Conservation (phyloP, 2,113 vertebrate species). For the Syngnathus typhle region DNA sequence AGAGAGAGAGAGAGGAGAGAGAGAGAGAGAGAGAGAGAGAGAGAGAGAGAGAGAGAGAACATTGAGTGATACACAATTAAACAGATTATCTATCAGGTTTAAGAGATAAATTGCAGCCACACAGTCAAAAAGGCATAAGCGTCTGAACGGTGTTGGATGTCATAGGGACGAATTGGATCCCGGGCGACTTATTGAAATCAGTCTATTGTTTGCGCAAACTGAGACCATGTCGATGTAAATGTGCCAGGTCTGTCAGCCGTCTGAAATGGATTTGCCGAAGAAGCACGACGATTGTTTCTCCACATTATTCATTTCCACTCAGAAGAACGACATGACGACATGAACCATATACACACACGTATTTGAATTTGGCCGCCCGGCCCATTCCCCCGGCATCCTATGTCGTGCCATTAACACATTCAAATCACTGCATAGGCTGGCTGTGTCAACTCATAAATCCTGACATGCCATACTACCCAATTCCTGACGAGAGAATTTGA, state of each 20-base stretch:
- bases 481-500: neutral
- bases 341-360: neutral
- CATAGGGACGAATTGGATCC: neutral
- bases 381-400: neutral
- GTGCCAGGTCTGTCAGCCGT: neutral
- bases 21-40: no score
- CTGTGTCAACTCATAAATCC: neutral
- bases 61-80: neutral
- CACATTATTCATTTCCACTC: neutral
- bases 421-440: neutral
- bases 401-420: neutral
- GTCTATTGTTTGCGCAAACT: neutral
- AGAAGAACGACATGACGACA: neutral
- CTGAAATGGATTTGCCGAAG: neutral
- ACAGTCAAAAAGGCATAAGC: constrained; percentile 30
- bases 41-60: no score
- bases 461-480: neutral
- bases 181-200: neutral
- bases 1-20: no score
- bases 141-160: neutral
- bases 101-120: neutral
- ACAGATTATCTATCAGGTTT: neutral
- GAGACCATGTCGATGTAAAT: neutral
- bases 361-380: neutral
- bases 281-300: neutral